These are phyloP conservation scores for Chaenodraco wilsoni DNA, from an alignment of 2,797 vertebrate genomes.

Conservation along the genomic window DNA sequence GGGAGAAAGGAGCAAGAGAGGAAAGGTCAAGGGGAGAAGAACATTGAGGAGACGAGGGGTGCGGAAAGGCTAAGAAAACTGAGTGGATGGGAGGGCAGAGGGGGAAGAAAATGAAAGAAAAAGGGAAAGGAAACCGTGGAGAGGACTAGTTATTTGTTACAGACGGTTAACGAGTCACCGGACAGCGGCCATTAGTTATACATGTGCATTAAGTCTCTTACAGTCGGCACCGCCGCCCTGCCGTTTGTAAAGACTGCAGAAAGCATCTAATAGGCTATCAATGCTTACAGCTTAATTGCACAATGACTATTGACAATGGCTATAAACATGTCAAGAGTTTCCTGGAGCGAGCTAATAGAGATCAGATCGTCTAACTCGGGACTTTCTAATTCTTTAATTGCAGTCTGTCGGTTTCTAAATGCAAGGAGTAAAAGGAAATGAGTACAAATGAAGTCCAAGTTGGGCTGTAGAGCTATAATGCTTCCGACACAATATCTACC, in stretches of 20 bases:
- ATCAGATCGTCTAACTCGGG: slow-evolving; percentile 87
- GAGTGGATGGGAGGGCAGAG: slow-evolving; percentile 26
- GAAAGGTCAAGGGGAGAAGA: slow-evolving; percentile 54
- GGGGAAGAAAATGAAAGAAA: slow-evolving; percentile 25
- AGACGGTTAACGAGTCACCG: slow-evolving; percentile 43
- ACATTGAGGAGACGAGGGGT: slow-evolving; percentile 35
- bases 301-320: slow-evolving; percentile 92
- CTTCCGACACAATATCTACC: too few species aligned
- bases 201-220: slow-evolving; percentile 28
- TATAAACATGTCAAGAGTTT: slow-evolving; percentile 92
- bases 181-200: slow-evolving; percentile 33
- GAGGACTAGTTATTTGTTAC: slow-evolving; percentile 43
- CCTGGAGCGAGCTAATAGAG: slow-evolving; percentile 90
- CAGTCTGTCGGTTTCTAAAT: slow-evolving; percentile 79
- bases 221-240: slow-evolving; percentile 18
- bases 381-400: slow-evolving; percentile 86
- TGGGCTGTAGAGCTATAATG: too few species aligned
- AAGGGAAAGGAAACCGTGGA: slow-evolving; percentile 30
- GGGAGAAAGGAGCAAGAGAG: slow-evolving; percentile 17
- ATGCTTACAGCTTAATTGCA: slow-evolving; percentile 92
- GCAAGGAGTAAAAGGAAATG: slow-evolving; percentile 6
- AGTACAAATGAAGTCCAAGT: slow-evolving; percentile 6
- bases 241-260: slow-evolving; percentile 72
- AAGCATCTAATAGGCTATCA: slow-evolving; percentile 89
- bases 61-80: slow-evolving; percentile 35